A percentile compares a stretch with the other conserved stretches of the same genome.
Evolutionary conservation across 2,888 invertebrate species (phyloP).

Genomic region (Epicampocera succincta): DNA sequence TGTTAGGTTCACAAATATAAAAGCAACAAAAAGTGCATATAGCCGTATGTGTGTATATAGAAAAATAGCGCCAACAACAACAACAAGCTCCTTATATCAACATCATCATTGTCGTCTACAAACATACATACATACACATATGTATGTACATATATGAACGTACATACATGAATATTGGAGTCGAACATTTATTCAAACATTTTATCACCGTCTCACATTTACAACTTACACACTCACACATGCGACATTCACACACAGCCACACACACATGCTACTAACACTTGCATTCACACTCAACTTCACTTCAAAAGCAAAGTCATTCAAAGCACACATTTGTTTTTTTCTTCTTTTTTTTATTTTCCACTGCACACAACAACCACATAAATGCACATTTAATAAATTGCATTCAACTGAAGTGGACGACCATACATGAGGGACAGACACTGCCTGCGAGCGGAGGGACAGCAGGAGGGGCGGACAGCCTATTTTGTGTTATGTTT

Average conservation of each 20-base stretch:
- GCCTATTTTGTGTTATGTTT: slow-evolving; percentile 33
- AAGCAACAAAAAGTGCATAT: slow-evolving; percentile 62
- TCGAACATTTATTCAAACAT: slow-evolving; percentile 53
- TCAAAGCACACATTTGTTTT: slow-evolving; percentile 55
- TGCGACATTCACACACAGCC: background rate
- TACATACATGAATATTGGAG: slow-evolving; percentile 53
- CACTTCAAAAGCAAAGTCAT: slow-evolving; percentile 58
- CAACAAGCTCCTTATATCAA: slow-evolving; percentile 47
- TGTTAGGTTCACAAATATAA: slow-evolving; percentile 58
- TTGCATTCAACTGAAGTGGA: slow-evolving; percentile 60
- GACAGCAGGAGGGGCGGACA: slow-evolving; percentile 19
- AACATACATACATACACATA: no score
- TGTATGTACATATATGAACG: no score
- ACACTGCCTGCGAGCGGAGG: slow-evolving; percentile 17
- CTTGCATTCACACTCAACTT: slow-evolving; percentile 49
- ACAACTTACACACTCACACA: slow-evolving; percentile 2
- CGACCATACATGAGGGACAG: slow-evolving; percentile 25
- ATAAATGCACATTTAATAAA: slow-evolving; percentile 64
- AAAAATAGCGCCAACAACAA: slow-evolving; percentile 53
- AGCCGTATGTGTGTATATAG: no score
- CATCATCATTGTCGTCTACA: slow-evolving; percentile 39
- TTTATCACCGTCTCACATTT: slow-evolving; percentile 50
- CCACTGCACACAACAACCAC: slow-evolving; percentile 43
- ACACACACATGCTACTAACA: slow-evolving; percentile 26
- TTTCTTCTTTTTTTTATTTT: background rate